Conservation (phyloP, 2,113 vertebrate species). For the Pollimyrus isidori region DNA sequence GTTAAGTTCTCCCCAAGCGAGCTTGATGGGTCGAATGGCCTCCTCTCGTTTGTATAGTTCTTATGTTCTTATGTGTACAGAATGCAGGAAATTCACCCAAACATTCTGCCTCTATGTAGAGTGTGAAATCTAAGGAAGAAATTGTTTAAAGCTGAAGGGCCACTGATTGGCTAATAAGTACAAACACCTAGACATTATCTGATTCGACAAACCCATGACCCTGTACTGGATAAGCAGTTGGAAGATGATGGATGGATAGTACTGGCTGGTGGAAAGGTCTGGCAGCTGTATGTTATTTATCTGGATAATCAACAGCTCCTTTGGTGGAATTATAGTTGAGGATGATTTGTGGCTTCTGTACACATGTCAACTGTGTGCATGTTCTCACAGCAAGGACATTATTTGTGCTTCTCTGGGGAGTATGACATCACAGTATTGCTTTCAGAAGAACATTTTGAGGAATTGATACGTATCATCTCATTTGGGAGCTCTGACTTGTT, state of each 20-base stretch:
- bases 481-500: too few species aligned
- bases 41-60: too few species aligned
- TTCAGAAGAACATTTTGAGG: not conserved
- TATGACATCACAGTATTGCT: not conserved
- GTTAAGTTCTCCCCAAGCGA: too few species aligned
- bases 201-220: too few species aligned
- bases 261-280: not conserved
- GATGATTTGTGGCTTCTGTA: not conserved
- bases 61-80: too few species aligned
- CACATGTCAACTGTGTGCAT: not conserved
- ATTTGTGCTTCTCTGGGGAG: not conserved
- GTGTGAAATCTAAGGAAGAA: not conserved
- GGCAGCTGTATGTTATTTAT: not conserved
- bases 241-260: not conserved
- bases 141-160: not conserved
- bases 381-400: not conserved
- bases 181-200: not conserved
- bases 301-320: not conserved
- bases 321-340: not conserved
- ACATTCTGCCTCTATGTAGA: too few species aligned
- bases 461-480: too few species aligned
- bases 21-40: too few species aligned
- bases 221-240: not conserved
- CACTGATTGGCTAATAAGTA: not conserved
- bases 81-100: too few species aligned